Conservation (phyloP, 2,888 invertebrate species). For the Desoria tigrina region DNA sequence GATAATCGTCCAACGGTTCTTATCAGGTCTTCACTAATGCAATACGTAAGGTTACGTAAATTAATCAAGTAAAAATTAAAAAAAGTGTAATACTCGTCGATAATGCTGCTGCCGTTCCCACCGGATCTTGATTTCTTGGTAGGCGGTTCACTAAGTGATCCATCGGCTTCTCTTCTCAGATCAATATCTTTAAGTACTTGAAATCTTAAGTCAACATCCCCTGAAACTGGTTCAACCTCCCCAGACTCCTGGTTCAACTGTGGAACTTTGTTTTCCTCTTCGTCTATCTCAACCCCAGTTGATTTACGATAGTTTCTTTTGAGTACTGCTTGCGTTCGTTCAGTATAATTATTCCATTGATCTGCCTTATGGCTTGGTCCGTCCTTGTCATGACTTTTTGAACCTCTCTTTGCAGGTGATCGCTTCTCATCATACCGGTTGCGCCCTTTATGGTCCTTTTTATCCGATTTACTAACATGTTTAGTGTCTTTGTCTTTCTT, state of each 20-base stretch:
- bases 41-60: no score
- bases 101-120: conserved; percentile 29
- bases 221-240: conserved; percentile 10
- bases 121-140: conserved; percentile 36
- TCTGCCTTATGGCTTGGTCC: not conserved
- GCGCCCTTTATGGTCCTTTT: not conserved
- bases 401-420: conserved; percentile 13
- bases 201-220: conserved; percentile 46
- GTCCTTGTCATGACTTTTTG: conserved; percentile 3
- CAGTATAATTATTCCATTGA: conserved; percentile 33
- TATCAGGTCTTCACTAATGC: not conserved
- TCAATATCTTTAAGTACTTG: conserved; percentile 40
- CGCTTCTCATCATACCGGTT: not conserved
- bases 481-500: conserved; percentile 3
- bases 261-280: conserved; percentile 20
- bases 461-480: conserved; percentile 1
- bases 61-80: conserved; percentile 29
- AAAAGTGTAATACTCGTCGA: conserved; percentile 52
- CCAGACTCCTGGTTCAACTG: not conserved
- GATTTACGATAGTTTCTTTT: conserved; percentile 42
- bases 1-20: not conserved
- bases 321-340: conserved; percentile 34
- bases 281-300: conserved; percentile 25
- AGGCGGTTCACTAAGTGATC: conserved; percentile 32
- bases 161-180: conserved; percentile 28